phyloP scores from a whole-genome alignment of 2,888 invertebrate genomes.

The Pterostichus niger region DNA sequence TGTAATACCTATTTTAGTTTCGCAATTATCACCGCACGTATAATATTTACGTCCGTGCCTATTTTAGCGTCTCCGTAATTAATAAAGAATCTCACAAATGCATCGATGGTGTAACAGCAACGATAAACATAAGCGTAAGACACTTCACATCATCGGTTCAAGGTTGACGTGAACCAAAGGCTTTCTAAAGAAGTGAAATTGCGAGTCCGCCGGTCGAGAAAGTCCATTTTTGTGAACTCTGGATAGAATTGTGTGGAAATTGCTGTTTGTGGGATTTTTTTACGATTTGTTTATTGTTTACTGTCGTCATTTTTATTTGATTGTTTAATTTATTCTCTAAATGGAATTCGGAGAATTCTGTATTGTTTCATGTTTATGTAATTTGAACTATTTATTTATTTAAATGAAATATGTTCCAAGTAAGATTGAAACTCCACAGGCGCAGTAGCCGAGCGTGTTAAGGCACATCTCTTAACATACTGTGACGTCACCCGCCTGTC shows the following conservation, averaged over 20 bases:
- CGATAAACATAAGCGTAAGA: conserved; percentile 4
- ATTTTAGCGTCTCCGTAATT: conserved; percentile 40
- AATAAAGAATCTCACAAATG: conserved; percentile 43
- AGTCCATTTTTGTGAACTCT: conserved; percentile 45
- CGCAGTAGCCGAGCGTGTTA: too few species aligned
- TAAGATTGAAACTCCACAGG: too few species aligned
- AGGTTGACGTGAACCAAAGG: conserved; percentile 27
- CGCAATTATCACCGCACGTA: conserved; percentile 5
- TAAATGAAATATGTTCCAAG: too few species aligned
- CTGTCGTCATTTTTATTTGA: not conserved
- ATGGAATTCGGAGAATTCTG: not conserved
- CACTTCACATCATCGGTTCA: conserved; percentile 4
- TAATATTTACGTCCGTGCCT: conserved; percentile 35
- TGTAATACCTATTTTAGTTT: conserved; percentile 55
- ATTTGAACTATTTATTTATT: not conserved
- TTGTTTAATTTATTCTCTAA: conserved; percentile 7
- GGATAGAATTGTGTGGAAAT: conserved; percentile 16
- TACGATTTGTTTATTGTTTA: conserved; percentile 21
- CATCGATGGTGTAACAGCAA: conserved; percentile 11
- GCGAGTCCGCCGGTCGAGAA: conserved; percentile 12
- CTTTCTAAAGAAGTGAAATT: conserved; percentile 63
- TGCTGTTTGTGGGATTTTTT: conserved; percentile 35
- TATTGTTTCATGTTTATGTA: conserved; percentile 16
- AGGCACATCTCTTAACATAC: too few species aligned
- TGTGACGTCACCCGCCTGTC: too few species aligned